These are phyloP conservation scores for Drosophila kurseongensis DNA, from an alignment of 1,140 invertebrate genomes.

Conservation along the genomic window DNA sequence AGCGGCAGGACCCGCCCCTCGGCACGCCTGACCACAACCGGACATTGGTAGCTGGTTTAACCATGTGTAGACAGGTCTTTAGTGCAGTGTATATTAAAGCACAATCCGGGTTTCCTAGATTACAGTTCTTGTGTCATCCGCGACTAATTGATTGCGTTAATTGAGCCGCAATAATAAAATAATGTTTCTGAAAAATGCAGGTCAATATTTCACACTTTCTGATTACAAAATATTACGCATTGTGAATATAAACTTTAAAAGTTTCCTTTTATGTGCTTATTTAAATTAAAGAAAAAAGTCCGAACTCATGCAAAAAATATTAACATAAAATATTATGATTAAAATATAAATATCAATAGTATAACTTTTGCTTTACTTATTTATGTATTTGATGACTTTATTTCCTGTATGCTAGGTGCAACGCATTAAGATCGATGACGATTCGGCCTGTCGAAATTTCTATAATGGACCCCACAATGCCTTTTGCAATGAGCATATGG, in stretches of 20 bases:
- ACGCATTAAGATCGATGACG: slow-evolving; percentile 92
- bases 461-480: slow-evolving; percentile 92
- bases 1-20: slow-evolving; percentile 31
- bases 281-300: too few species aligned
- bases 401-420: slow-evolving; percentile 58
- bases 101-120: neutral
- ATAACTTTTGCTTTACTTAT: too few species aligned
- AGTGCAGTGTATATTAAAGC: slow-evolving; percentile 23
- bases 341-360: too few species aligned
- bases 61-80: slow-evolving; percentile 5
- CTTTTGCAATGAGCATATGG: slow-evolving; percentile 99
- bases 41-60: slow-evolving; percentile 19
- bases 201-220: neutral
- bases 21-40: slow-evolving; percentile 14
- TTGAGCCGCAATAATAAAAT: neutral
- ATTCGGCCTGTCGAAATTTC: slow-evolving; percentile 89
- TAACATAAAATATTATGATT: neutral
- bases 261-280: neutral
- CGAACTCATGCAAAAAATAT: too few species aligned
- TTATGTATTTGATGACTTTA: neutral
- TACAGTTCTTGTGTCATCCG: neutral
- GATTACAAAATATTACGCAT: neutral
- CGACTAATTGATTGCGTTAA: slow-evolving; percentile 10
- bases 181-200: neutral
- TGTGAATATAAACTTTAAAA: too few species aligned